phyloP scores from a whole-genome alignment of 2,888 invertebrate genomes.

The Dasypogon diadema region DNA sequence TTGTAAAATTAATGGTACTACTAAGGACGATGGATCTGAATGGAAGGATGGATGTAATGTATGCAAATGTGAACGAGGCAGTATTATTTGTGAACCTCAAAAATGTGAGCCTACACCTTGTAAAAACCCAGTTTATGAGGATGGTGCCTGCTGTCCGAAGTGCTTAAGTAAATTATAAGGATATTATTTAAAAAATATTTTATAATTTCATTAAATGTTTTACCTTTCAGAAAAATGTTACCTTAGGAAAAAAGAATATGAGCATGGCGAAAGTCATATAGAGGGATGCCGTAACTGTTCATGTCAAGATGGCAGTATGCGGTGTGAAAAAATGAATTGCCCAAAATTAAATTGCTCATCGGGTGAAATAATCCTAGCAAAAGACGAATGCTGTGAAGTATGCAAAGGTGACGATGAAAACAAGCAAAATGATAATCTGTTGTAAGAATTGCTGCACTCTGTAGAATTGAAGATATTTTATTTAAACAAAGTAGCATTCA shows the following conservation, averaged over 20 bases:
- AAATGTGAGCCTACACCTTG: slow-evolving; percentile 83
- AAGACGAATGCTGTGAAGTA: slow-evolving; percentile 90
- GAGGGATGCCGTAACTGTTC: slow-evolving; percentile 85
- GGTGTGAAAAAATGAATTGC: slow-evolving; percentile 81
- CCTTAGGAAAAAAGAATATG: slow-evolving; percentile 77
- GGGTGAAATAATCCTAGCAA: slow-evolving; percentile 82
- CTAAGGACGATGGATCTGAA: slow-evolving; percentile 84
- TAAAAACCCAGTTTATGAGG: slow-evolving; percentile 82
- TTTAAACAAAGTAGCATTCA: neutral
- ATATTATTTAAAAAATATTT: neutral
- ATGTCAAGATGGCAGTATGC: slow-evolving; percentile 86
- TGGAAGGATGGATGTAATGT: slow-evolving; percentile 89
- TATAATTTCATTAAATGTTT: no score
- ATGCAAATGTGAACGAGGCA: slow-evolving; percentile 92
- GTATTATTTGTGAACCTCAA: slow-evolving; percentile 84
- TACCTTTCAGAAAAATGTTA: slow-evolving; percentile 78
- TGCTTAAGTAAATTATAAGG: slow-evolving; percentile 81
- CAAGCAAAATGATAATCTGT: slow-evolving; percentile 45
- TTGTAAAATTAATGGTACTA: slow-evolving; percentile 84
- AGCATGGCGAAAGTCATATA: slow-evolving; percentile 81
- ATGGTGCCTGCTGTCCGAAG: slow-evolving; percentile 86
- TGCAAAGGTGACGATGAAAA: slow-evolving; percentile 77
- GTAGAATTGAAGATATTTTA: slow-evolving; percentile 34
- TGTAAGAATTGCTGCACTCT: slow-evolving; percentile 47
- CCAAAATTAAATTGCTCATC: slow-evolving; percentile 82